Evolutionary conservation across 1,140 invertebrate genomes (phyloP).

Genomic region (Rhopalosiphum maidis): DNA sequence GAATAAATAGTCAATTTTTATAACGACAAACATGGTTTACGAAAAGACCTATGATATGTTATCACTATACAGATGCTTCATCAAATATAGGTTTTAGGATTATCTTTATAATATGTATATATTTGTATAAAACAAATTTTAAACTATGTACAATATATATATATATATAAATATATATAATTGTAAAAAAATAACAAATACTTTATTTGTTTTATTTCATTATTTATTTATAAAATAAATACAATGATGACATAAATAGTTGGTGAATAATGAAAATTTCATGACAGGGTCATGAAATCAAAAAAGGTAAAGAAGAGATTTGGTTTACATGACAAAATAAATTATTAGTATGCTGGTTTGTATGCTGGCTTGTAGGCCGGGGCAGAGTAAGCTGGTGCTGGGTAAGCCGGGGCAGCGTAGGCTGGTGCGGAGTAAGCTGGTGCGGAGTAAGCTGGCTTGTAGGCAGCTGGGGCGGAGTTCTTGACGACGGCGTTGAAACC

Average conservation of each 20-base stretch:
- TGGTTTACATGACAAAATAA: background rate
- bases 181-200: too few relatives aligned
- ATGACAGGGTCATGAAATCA: too few relatives aligned
- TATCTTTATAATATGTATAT: too few relatives aligned
- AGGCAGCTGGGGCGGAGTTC: slow-evolving; percentile 54
- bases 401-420: slow-evolving; percentile 44
- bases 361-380: slow-evolving; percentile 60
- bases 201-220: too few relatives aligned
- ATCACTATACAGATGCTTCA: background rate
- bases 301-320: background rate
- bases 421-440: slow-evolving; percentile 48
- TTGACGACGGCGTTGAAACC: slow-evolving; percentile 60
- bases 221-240: too few relatives aligned
- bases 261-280: too few relatives aligned
- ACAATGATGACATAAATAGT: too few relatives aligned
- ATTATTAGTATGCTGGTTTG: slow-evolving; percentile 40
- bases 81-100: too few relatives aligned
- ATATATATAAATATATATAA: too few relatives aligned
- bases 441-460: slow-evolving; percentile 62
- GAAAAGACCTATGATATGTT: background rate
- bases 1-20: background rate
- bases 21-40: background rate
- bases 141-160: too few relatives aligned
- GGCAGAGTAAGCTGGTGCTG: slow-evolving; percentile 52
- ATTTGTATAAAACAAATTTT: too few relatives aligned